Evolutionary conservation across 2,797 vertebrate species (phyloP), one percentile per base, ranked within the genome.

Genomic region (Smutsia gigantea): DNA sequence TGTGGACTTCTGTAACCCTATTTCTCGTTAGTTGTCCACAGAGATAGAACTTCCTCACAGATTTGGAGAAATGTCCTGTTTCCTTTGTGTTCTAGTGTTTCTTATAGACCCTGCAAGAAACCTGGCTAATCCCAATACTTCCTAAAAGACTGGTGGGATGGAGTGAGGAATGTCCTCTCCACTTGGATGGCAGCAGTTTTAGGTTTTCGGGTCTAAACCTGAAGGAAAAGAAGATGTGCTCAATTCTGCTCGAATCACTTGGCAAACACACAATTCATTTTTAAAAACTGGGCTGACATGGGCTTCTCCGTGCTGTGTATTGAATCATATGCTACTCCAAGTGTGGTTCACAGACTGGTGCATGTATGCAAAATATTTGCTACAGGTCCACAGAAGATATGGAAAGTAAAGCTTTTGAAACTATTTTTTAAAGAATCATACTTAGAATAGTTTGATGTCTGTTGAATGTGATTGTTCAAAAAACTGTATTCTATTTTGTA

Each of bases 1-100:
- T 8, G n/a, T 97, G 5, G 4, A n/a, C 55, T 92, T 95, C 61
- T 87, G 59, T 92, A 71, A 92, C 79, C 37, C 34, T 27, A 37
- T 84, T 79, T 95, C 9, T 61, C 72, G 1, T 69, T 74, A 83
- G 27, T 64, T 87, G 92, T 42, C 25, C 57, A 14, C 37, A 72
- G 64, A 74, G 27, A 46, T n/a, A 86, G 31, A 82, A 55, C 69
- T 61, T 69, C 7, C 17, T 83, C 21, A 34, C 17, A 79, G 42
- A 91, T 78, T 59, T 86, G 27, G 37, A 77, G 21, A 82, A 61
- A 34, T 49, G 2, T 72, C 6, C 1, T 61, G 0, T 64, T 72
- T 87, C 78, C 27, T 79, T 25, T 9, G 93, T 61, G 19, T 59
- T 55, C 31, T 57, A 63, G 5, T 64, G 18, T 87, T 74, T 95